phyloP scores from a whole-genome alignment of 2,797 vertebrate genomes.

The Tragopan temminckii region DNA sequence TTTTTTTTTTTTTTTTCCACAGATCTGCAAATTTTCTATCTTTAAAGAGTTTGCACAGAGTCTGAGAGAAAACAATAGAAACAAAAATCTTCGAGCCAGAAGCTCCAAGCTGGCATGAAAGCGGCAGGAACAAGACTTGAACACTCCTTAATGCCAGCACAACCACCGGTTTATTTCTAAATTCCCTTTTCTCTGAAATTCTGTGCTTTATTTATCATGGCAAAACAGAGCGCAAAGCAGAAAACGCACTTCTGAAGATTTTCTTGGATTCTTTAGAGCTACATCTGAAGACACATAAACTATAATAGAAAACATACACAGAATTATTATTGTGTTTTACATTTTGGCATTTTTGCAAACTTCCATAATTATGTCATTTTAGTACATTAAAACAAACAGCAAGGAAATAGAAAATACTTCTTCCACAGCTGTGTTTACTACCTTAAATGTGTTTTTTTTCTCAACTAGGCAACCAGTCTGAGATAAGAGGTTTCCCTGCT shows the following conservation, averaged over 20 bases:
- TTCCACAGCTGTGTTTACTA: slow-evolving; percentile 84
- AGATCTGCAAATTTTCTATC: slow-evolving; percentile 69
- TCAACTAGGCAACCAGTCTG: slow-evolving; percentile 78
- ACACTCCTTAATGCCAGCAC: slow-evolving; percentile 39
- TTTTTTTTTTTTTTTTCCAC: slow-evolving; percentile 39
- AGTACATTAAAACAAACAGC: slow-evolving; percentile 78
- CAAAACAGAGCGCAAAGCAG: background rate
- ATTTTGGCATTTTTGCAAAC: slow-evolving; percentile 61
- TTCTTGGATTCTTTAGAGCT: background rate
- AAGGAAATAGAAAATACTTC: slow-evolving; percentile 78
- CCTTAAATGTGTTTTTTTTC: slow-evolving; percentile 62
- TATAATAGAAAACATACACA: background rate
- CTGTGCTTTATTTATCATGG: slow-evolving; percentile 29
- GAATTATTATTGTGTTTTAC: slow-evolving; percentile 16
- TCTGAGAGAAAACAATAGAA: slow-evolving; percentile 70
- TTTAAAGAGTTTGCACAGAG: slow-evolving; percentile 44
- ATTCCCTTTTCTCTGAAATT: slow-evolving; percentile 48
- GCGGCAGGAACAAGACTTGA: slow-evolving; percentile 45
- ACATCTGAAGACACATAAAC: background rate
- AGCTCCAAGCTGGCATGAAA: slow-evolving; percentile 31
- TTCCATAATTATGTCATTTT: slow-evolving; percentile 76
- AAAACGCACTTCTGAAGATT: background rate
- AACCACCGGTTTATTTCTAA: slow-evolving; percentile 57
- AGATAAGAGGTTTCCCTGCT: slow-evolving; percentile 82
- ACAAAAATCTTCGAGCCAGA: slow-evolving; percentile 53